Conservation (phyloP, 2,888 invertebrate species). For the Macaria notata region DNA sequence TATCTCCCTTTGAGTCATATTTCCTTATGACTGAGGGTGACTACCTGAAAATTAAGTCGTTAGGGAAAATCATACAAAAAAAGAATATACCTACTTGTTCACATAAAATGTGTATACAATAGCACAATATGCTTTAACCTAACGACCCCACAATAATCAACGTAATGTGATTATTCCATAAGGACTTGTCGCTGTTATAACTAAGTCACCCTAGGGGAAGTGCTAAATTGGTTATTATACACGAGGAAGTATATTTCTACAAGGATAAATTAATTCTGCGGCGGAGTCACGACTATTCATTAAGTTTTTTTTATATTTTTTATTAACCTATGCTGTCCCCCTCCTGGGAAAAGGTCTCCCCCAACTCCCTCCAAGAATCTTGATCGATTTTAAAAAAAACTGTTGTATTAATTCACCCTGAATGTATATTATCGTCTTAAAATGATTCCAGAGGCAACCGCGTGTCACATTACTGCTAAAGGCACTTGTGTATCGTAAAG, state of each 20-base stretch:
- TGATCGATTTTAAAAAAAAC: not conserved
- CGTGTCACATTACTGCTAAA: too few species aligned
- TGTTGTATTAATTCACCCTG: not conserved
- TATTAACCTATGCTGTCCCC: not conserved
- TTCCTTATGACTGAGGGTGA: not conserved
- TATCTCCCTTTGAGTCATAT: too few species aligned
- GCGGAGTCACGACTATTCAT: not conserved
- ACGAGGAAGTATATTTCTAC: not conserved
- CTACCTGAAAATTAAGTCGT: not conserved
- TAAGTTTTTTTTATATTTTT: not conserved
- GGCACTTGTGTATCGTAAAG: too few species aligned
- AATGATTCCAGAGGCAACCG: not conserved
- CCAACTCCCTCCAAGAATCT: too few species aligned
- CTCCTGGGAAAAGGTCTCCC: too few species aligned
- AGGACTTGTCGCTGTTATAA: not conserved
- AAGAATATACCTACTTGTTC: not conserved
- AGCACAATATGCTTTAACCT: not conserved
- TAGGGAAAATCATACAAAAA: not conserved
- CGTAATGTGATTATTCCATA: conserved; percentile 8
- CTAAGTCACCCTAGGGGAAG: not conserved
- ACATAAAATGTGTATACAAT: not conserved
- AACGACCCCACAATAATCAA: conserved; percentile 1
- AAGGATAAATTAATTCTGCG: not conserved
- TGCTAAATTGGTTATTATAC: not conserved
- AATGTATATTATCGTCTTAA: not conserved